These are phyloP conservation scores for Papilio gigon DNA, from an alignment of 2,888 invertebrate species.

Conservation along the genomic window DNA sequence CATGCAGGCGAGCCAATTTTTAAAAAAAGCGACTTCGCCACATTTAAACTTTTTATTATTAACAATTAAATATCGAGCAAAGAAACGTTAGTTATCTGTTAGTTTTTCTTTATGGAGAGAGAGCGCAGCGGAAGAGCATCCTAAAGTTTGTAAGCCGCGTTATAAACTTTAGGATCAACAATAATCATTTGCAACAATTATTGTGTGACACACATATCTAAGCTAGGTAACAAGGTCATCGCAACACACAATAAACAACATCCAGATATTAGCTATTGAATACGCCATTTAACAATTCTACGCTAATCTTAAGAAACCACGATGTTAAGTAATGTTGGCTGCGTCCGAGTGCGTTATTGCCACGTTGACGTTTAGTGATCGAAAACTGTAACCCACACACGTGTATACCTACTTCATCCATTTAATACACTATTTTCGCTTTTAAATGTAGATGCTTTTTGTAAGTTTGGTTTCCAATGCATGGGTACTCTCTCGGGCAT, in stretches of 20 bases:
- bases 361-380: conserved; percentile 54
- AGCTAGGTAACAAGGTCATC: conserved; percentile 66
- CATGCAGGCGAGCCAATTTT: conserved; percentile 59
- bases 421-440: conserved; percentile 83
- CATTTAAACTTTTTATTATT: conserved; percentile 18
- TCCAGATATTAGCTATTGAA: conserved; percentile 75
- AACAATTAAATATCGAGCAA: conserved; percentile 17
- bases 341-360: conserved; percentile 37
- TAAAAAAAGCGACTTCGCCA: conserved; percentile 46
- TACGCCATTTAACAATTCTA: conserved; percentile 79
- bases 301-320: conserved; percentile 66
- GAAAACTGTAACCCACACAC: conserved; percentile 55
- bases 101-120: conserved; percentile 47
- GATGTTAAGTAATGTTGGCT: conserved; percentile 52
- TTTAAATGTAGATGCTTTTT: conserved; percentile 82
- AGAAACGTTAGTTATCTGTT: conserved; percentile 6
- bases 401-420: conserved; percentile 79
- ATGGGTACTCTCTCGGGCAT: conserved; percentile 82
- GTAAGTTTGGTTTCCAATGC: conserved; percentile 82
- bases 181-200: too few relatives aligned
- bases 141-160: conserved; percentile 60
- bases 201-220: conserved; percentile 75
- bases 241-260: conserved; percentile 81
- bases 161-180: conserved; percentile 62
- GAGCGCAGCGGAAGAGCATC: conserved; percentile 49